phyloP scores from a whole-genome alignment of 2,113 vertebrate genomes.

The Coturnix japonica region DNA sequence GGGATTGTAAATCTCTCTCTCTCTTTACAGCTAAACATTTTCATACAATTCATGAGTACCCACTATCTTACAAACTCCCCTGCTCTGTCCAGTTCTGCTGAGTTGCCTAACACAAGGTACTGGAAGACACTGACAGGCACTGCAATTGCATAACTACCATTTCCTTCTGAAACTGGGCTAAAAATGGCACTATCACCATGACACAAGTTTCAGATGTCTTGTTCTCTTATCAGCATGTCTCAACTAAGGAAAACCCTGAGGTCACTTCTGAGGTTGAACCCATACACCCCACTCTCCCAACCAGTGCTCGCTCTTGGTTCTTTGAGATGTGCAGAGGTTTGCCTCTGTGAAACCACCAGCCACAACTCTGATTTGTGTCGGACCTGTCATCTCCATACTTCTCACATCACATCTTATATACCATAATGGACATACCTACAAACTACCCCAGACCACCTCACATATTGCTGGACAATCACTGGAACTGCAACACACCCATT shows the following conservation, averaged over 20 bases:
- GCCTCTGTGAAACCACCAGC: neutral
- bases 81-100: neutral
- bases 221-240: neutral
- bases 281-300: neutral
- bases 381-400: neutral
- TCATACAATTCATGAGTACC: neutral
- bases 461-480: neutral
- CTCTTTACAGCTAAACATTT: neutral
- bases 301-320: neutral
- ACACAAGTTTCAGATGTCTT: neutral
- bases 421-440: neutral
- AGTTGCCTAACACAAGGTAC: neutral
- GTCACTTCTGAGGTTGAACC: neutral
- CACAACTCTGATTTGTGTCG: neutral
- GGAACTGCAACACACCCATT: neutral
- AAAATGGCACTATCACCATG: rapidly evolving
- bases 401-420: neutral
- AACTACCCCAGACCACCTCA: neutral
- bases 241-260: neutral
- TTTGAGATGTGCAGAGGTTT: neutral
- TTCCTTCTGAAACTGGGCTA: neutral
- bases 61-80: neutral
- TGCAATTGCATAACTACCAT: neutral
- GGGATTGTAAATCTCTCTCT: neutral
- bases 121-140: neutral